Base-by-base conservation (phyloP, 1,140 invertebrate genomes). In the Scylla paramamosain region DNA sequence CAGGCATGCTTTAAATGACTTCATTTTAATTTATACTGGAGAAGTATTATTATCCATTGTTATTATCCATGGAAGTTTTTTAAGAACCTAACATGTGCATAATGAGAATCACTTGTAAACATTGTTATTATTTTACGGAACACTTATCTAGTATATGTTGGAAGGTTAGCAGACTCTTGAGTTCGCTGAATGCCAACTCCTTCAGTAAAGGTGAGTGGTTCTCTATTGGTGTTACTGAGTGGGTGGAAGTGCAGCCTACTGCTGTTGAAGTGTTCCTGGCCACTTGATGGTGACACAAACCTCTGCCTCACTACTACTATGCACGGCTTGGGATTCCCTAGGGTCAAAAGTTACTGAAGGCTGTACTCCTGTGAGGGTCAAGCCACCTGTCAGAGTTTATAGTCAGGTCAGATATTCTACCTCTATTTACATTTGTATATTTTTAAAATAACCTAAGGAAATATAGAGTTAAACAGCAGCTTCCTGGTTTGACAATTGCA, bases 231-330 rank as follows among this genome's bases (percentile, higher is more conserved):
- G 88, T 59, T 93, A 48, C 77, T 91, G 31, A 77, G 48, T 48
- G 29, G 82, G 77, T 95, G 95, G 59, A 39, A 67, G 39, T 83
- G 95, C 48, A 95, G 95, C 95, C 92, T 93, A 93, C 92, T 95
- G 92, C 67, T 82, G 39, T 93, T 91, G 90, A 52, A 95, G 95
- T 95, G 46, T 88, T 95, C 86, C 52, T 83, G 46, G 95, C 95
- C 92, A 95, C 95, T 59, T 31, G 29, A 12, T 29, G 20, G 29
- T 92, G 6, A 45, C 90, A 77, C 95, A 95, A 91, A 95, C 95
- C 92, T 95, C 92, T 95, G 88, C 92, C 92, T 95, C 87, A 91
- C 92, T 95, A 91, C 45, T 28, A 12, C 91, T 92, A 86, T 86
- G 82, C 82, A 93, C n/a, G 29, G 7, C 29, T 48, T 39, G 46